These are phyloP conservation scores for Eublepharis macularius DNA, from an alignment of 2,113 vertebrate species.

Conservation along the genomic window DNA sequence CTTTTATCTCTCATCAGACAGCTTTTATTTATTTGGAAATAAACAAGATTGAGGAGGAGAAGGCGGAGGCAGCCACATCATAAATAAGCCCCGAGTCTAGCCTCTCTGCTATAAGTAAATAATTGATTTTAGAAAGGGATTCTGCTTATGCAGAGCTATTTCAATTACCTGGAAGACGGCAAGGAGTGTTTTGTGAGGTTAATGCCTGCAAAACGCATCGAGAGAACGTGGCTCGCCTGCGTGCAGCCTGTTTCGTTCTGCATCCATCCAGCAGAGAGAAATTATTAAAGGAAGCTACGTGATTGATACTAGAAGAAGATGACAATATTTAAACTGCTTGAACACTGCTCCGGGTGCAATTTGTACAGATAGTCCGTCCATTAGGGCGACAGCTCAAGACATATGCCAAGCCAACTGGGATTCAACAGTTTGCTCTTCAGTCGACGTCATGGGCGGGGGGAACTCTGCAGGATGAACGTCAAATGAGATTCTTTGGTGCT, in stretches of 20 bases:
- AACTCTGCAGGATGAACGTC: no score
- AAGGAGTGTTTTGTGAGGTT: constrained; percentile 16
- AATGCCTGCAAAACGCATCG: constrained; percentile 40
- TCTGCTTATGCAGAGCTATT: constrained; percentile 47
- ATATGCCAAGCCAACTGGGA: fast-evolving
- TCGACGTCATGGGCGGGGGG: neutral
- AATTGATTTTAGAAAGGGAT: constrained; percentile 58
- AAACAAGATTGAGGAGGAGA: constrained; percentile 57
- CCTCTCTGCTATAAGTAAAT: constrained; percentile 50
- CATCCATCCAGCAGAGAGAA: constrained; percentile 8
- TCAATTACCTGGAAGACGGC: constrained; percentile 47
- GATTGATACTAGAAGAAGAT: fast-evolving
- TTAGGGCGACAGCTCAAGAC: fast-evolving
- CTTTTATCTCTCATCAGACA: constrained; percentile 67
- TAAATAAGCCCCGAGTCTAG: constrained; percentile 51
- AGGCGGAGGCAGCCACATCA: constrained; percentile 44
- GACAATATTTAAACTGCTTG: neutral
- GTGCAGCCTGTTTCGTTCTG: fast-evolving
- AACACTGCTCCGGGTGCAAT: fast-evolving
- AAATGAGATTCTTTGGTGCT: no score
- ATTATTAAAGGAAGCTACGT: neutral
- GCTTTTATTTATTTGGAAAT: constrained; percentile 66
- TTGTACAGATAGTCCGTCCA: fast-evolving
- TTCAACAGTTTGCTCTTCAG: neutral
- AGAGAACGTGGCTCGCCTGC: constrained; percentile 19